Conservation (phyloP, 2,888 invertebrate species). For the Conus canariensis region DNA sequence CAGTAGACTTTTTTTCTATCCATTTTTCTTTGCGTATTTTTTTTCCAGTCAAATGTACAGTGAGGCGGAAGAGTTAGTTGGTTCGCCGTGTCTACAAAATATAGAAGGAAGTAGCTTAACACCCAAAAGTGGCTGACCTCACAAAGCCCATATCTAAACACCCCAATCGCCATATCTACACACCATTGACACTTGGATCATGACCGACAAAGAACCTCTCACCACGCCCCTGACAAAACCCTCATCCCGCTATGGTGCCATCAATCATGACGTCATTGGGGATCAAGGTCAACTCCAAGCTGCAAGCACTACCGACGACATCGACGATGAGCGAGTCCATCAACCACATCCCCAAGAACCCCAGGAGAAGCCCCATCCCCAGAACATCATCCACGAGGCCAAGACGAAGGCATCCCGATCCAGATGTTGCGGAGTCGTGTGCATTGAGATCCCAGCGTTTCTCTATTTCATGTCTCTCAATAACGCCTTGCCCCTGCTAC, state of each 20-base stretch:
- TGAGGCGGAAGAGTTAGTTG: too few species aligned
- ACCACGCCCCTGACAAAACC: too few species aligned
- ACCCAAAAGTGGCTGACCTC: too few species aligned
- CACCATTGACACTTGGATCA: not conserved
- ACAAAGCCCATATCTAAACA: too few species aligned
- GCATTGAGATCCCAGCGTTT: not conserved
- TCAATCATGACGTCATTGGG: not conserved
- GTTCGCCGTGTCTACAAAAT: too few species aligned
- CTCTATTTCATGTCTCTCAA: conserved; percentile 7
- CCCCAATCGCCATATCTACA: too few species aligned
- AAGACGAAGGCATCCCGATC: not conserved
- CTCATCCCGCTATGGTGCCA: not conserved
- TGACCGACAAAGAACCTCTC: not conserved
- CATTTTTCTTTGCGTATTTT: too few species aligned
- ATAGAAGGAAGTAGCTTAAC: too few species aligned
- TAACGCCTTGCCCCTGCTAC: not conserved
- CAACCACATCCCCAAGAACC: not conserved
- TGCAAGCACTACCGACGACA: not conserved
- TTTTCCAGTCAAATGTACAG: too few species aligned
- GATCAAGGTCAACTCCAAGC: not conserved
- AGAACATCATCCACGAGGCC: too few species aligned
- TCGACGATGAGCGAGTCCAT: not conserved
- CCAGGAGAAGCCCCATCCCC: too few species aligned
- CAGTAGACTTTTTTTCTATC: too few species aligned
- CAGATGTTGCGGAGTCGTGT: not conserved